Evolutionary conservation across 2,113 vertebrate species (phyloP).

Genomic region (Dipodomys merriami): DNA sequence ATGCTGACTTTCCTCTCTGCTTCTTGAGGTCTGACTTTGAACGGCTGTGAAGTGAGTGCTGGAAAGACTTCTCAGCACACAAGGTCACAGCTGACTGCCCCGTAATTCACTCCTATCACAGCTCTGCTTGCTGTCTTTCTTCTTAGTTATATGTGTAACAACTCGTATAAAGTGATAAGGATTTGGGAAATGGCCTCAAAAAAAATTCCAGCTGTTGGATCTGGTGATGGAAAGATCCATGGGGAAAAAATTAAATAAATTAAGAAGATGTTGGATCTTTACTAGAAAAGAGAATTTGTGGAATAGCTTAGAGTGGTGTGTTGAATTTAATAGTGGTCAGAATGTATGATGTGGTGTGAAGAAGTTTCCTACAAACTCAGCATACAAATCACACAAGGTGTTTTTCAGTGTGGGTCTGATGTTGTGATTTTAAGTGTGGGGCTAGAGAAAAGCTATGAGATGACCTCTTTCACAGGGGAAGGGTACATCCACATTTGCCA

Average conservation of each 20-base stretch:
- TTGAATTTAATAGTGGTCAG: not conserved
- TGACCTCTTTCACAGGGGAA: not conserved
- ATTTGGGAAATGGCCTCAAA: not conserved
- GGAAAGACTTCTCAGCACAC: not conserved
- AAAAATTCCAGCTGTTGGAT: not conserved
- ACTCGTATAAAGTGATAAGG: not conserved
- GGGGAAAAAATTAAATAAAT: not conserved
- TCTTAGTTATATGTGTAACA: fast-evolving
- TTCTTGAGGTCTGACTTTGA: not conserved
- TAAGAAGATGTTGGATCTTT: not conserved
- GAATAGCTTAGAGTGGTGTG: not conserved
- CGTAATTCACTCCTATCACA: fast-evolving
- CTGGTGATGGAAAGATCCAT: not conserved
- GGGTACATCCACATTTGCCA: not conserved
- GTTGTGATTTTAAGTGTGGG: not conserved
- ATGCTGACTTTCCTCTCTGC: not conserved
- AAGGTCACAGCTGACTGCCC: not conserved
- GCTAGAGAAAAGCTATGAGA: not conserved
- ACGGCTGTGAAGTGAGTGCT: fast-evolving
- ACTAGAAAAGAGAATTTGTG: not conserved
- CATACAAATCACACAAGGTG: not conserved
- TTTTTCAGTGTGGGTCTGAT: not conserved
- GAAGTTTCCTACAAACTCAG: too few relatives aligned
- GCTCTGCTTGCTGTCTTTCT: fast-evolving
- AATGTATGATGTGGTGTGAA: not conserved